Conservation (phyloP, 2,888 invertebrate species). For the Empis stercorea region DNA sequence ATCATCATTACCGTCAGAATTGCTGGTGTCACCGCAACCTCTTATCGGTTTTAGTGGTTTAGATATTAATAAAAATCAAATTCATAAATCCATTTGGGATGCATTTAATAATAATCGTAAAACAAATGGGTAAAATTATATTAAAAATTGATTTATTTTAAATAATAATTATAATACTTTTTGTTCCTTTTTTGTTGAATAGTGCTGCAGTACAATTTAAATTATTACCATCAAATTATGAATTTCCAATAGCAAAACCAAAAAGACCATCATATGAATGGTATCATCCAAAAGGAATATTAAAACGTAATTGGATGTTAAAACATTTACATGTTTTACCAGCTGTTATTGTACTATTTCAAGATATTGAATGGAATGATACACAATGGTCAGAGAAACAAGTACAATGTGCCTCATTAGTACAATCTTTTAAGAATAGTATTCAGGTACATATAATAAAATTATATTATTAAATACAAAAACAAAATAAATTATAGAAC, state of each 20-base stretch:
- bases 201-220: slow-evolving; percentile 74
- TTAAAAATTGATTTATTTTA: no score
- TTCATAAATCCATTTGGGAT: slow-evolving; percentile 90
- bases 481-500: background rate
- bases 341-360: slow-evolving; percentile 86
- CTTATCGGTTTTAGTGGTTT: slow-evolving; percentile 81
- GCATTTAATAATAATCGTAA: slow-evolving; percentile 73
- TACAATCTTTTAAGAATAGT: slow-evolving; percentile 58
- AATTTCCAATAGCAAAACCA: slow-evolving; percentile 76
- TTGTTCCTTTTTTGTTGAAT: no score
- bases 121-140: slow-evolving; percentile 41
- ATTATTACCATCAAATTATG: slow-evolving; percentile 65
- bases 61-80: slow-evolving; percentile 68
- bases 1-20: slow-evolving; percentile 67
- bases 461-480: no score
- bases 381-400: slow-evolving; percentile 88
- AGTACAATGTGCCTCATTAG: slow-evolving; percentile 80
- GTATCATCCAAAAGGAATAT: slow-evolving; percentile 87
- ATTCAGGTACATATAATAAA: no score
- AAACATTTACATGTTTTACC: slow-evolving; percentile 86
- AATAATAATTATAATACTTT: no score
- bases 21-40: slow-evolving; percentile 71
- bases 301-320: slow-evolving; percentile 89
- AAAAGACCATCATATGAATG: slow-evolving; percentile 86
- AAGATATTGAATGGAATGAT: slow-evolving; percentile 97